A percentile compares a stretch with the other conserved stretches of the same genome.
Conservation (phyloP, 2,888 invertebrate genomes). For the Eupithecia pulchellata region DNA sequence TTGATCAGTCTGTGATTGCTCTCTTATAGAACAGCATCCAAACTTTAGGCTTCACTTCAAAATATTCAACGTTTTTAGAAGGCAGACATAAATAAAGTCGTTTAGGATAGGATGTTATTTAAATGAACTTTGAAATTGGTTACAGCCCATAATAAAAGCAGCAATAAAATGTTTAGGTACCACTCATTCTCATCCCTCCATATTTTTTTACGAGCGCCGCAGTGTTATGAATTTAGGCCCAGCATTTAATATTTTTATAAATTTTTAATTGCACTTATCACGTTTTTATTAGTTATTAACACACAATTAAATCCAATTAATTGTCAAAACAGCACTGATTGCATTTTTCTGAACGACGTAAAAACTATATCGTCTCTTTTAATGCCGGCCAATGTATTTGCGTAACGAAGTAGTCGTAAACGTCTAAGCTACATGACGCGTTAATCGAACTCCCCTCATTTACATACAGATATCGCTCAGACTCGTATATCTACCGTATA, state of each 20-base stretch:
- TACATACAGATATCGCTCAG: constrained; percentile 61
- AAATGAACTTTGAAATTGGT: constrained; percentile 1
- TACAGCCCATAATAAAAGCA: constrained; percentile 16
- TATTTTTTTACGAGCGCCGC: constrained; percentile 21
- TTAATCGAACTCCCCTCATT: constrained; percentile 63
- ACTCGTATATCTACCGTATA: constrained; percentile 50
- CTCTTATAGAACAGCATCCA: not conserved
- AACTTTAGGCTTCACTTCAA: not conserved
- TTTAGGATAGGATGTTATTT: constrained; percentile 7
- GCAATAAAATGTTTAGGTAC: constrained; percentile 23
- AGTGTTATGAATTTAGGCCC: constrained; percentile 21
- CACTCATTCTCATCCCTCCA: constrained; percentile 16
- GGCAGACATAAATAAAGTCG: not conserved
- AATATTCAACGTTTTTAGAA: not conserved
- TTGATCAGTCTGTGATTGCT: not conserved
- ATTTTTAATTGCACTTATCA: constrained; percentile 28
- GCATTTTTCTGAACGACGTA: constrained; percentile 18
- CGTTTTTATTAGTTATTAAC: constrained; percentile 29
- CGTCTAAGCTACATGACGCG: constrained; percentile 55
- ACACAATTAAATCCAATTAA: constrained; percentile 29
- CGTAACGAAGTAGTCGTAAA: constrained; percentile 72
- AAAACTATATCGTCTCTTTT: constrained; percentile 27
- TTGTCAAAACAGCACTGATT: constrained; percentile 18
- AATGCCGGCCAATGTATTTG: constrained; percentile 41
- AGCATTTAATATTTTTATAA: constrained; percentile 14